Evolutionary conservation across 2,888 invertebrate genomes (phyloP), one percentile per base, ranked within the genome.

Genomic region (Lamellibrachia columna): DNA sequence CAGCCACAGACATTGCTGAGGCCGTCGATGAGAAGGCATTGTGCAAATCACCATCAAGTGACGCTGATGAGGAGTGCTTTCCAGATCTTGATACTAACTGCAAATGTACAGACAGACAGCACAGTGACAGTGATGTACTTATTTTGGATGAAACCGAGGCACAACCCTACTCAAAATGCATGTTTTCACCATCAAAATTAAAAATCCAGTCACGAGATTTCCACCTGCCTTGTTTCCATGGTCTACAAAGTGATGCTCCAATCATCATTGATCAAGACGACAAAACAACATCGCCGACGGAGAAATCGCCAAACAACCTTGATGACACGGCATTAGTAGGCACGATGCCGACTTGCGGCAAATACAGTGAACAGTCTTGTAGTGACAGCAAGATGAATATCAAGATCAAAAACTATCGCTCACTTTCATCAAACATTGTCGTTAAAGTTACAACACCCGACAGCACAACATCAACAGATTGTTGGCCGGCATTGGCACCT

Each of bases 381-480:
- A 55, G 55, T 15, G 22, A 75, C 22, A 15, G 15, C 6, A n/a
- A 75, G n/a, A 75, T 75, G 75, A 75, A 75, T 75, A 75, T 75
- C 22, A 75, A 75, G 75, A 75, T 75, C 11, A 75, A 75, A 75
- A 75, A 75, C 22, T 75, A 75, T 15, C n/a, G 75, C 22, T 75
- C 75, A 6, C 75, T 75, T 75, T 75, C 75, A 22, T 75, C 75
- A 75, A 15, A 75, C 75, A 75, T 75, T 75, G 75, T 75, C 75
- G 75, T 75, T 75, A 75, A 75, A 22, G 75, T 75, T 75, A 75
- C 75, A n/a, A 75, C 75, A n/a, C 75, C 75, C n/a, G 75, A 75
- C 75, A 75, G 75, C 22, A 75, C 22, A n/a, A 75, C 75, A 22
- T 75, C n/a, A 6, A 75, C 75, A 75, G 75, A 75, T 22, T 22